These are phyloP conservation scores for Pachycephus smyrnensis DNA, from an alignment of 2,888 invertebrate genomes.

Conservation along the genomic window DNA sequence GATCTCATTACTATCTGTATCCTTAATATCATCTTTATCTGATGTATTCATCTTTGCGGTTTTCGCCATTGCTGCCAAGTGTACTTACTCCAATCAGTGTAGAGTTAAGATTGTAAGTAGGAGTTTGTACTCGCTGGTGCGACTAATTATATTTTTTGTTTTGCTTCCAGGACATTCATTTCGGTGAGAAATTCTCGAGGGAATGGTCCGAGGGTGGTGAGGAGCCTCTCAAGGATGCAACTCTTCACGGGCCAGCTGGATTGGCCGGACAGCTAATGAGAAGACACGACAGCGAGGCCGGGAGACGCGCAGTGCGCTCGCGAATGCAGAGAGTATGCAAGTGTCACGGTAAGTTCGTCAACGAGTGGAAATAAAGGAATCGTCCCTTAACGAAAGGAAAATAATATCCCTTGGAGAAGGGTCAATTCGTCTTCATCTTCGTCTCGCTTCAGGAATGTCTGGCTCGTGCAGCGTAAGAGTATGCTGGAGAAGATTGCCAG, in stretches of 20 bases:
- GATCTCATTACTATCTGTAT: background rate
- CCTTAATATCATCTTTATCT: background rate
- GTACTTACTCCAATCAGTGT: background rate
- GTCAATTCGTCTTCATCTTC: background rate
- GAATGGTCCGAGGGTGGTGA: slow-evolving; percentile 89
- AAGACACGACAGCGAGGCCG: slow-evolving; percentile 93
- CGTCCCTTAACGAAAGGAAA: background rate
- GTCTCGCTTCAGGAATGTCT: slow-evolving; percentile 72
- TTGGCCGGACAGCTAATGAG: slow-evolving; percentile 78
- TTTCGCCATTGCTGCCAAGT: background rate
- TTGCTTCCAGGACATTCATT: slow-evolving; percentile 78
- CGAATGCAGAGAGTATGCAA: slow-evolving; percentile 91
- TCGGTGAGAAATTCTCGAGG: slow-evolving; percentile 86
- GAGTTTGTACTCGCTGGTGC: background rate
- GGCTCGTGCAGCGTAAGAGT: slow-evolving; percentile 92
- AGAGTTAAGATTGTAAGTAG: background rate
- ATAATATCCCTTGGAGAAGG: slow-evolving; percentile 7
- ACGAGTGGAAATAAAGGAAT: background rate
- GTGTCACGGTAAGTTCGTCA: slow-evolving; percentile 77
- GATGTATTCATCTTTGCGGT: background rate
- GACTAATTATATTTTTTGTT: background rate
- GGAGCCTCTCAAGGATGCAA: slow-evolving; percentile 75
- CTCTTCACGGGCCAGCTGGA: slow-evolving; percentile 53
- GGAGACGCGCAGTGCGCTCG: slow-evolving; percentile 81
- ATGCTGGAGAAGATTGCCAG: slow-evolving; percentile 88